Percentiles rank a stretch among this genome's conserved stretches.
Evolutionary conservation across 2,888 invertebrate species (phyloP).

Genomic region (Icerya purchasi): DNA sequence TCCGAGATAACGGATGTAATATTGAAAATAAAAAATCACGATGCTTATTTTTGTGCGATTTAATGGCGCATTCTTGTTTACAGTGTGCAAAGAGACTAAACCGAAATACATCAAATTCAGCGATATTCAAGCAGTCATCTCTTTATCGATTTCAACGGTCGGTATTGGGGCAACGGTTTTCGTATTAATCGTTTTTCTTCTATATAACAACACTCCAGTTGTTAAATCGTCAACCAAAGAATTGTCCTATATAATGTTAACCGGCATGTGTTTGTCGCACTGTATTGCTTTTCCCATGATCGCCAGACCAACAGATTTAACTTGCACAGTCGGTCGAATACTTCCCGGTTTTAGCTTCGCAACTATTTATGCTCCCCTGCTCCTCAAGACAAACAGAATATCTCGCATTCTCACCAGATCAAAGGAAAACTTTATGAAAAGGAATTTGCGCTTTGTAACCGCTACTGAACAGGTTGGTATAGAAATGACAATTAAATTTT

Average conservation of each 20-base stretch:
- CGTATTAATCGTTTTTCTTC: conserved; percentile 38
- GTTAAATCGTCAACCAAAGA: conserved; percentile 46
- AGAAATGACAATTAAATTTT: too few relatives aligned
- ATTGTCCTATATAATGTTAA: conserved; percentile 46
- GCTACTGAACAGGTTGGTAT: conserved; percentile 30
- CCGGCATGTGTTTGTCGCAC: conserved; percentile 34
- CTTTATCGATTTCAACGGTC: conserved; percentile 34
- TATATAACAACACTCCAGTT: conserved; percentile 50
- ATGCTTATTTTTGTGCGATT: too few relatives aligned
- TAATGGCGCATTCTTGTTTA: conserved; percentile 16
- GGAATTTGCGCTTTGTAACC: conserved; percentile 42
- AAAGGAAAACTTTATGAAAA: conserved; percentile 45
- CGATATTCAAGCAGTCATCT: conserved; percentile 38
- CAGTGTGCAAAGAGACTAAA: conserved; percentile 36
- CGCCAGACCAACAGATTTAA: conserved; percentile 33
- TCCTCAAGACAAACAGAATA: conserved; percentile 58
- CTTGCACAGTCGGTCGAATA: conserved; percentile 36
- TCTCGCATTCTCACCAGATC: conserved; percentile 49
- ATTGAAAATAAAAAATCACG: too few relatives aligned
- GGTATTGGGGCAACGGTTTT: conserved; percentile 41
- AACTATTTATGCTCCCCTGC: conserved; percentile 47
- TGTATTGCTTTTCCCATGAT: conserved; percentile 41
- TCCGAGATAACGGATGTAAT: too few relatives aligned
- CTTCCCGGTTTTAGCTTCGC: conserved; percentile 44
- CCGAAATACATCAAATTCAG: conserved; percentile 39